These are phyloP conservation scores for Stenichneumon culpator DNA, from an alignment of 2,888 invertebrate genomes.

Conservation along the genomic window DNA sequence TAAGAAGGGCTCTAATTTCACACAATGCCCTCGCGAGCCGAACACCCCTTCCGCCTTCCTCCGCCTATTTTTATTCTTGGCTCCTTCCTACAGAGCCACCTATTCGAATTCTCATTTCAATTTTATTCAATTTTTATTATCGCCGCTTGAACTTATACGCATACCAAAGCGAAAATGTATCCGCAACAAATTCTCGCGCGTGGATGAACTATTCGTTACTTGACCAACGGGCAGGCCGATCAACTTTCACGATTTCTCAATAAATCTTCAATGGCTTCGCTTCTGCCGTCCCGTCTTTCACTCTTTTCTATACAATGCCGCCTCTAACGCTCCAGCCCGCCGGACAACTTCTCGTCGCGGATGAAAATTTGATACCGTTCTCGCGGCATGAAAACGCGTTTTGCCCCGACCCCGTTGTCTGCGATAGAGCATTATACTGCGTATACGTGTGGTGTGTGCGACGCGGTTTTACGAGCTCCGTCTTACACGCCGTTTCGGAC, in stretches of 20 bases:
- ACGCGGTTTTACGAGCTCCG: conserved; percentile 16
- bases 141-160: neutral
- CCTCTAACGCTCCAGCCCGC: neutral
- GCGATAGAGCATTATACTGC: conserved; percentile 2
- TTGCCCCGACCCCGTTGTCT: conserved; percentile 22
- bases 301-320: conserved; percentile 6
- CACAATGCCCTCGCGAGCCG: conserved; percentile 77
- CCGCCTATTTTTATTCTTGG: conserved; percentile 51
- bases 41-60: conserved; percentile 58
- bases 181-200: conserved; percentile 34
- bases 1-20: conserved; percentile 84
- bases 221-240: conserved; percentile 73
- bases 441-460: neutral
- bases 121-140: neutral
- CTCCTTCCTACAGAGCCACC: neutral
- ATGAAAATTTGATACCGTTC: conserved; percentile 60
- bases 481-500: neutral
- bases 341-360: conserved; percentile 42
- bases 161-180: neutral
- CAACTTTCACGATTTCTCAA: conserved; percentile 80
- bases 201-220: neutral
- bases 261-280: conserved; percentile 75
- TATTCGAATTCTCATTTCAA: neutral
- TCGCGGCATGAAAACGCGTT: conserved; percentile 49
- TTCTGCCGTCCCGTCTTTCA: conserved; percentile 11